Base-by-base conservation (phyloP, 2,113 vertebrate genomes). In the Nycticebus coucang region DNA sequence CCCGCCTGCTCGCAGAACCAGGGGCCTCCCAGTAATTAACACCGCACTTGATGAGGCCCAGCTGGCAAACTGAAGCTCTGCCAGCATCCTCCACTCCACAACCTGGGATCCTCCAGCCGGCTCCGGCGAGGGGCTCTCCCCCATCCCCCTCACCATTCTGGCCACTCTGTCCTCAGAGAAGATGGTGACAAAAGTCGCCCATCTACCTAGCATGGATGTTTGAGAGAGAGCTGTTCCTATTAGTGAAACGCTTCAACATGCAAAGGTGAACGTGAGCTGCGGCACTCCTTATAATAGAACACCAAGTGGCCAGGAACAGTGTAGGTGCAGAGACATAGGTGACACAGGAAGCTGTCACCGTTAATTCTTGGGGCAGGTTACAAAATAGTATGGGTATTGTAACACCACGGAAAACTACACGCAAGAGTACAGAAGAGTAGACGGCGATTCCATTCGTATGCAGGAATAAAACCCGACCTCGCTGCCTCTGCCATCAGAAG, bases 41-140 rank as follows among this genome's bases (percentile, higher is more conserved):
- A 99, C 99, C 99, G 98, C 97, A 98, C 98, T 99, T 99, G 99
- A 99, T 99, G 99, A 99, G 99, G 99, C 99, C 99, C 99, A 99
- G 99, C 99, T 99, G 98, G 99, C 98, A 98, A 98, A 98, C 98
- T 97, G 98, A 99, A 98, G 97, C 72, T 50, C 98, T 99, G 99
- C 99, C 99, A 99, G 98, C 98, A 97, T 98, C 98, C 97, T 93
- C 79, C 96, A 94, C 93, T 68, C 30, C 50, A 18, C 94, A 95
- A 60, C 92, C 89, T 57, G 74, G 93, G 89, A 92, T 94, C 86
- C 91, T 74, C 55, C 90, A 60, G 95, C 45, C 71, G 0, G 60
- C 62, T 89, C 81, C 86, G 2, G 93, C 2, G 15, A 57, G 95
- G 87, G 57, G 64, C 85, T 60, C 50, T 35, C 81, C 92, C 72